These are phyloP conservation scores for Melanaphis sacchari DNA, from an alignment of 1,140 invertebrate species.

Conservation along the genomic window DNA sequence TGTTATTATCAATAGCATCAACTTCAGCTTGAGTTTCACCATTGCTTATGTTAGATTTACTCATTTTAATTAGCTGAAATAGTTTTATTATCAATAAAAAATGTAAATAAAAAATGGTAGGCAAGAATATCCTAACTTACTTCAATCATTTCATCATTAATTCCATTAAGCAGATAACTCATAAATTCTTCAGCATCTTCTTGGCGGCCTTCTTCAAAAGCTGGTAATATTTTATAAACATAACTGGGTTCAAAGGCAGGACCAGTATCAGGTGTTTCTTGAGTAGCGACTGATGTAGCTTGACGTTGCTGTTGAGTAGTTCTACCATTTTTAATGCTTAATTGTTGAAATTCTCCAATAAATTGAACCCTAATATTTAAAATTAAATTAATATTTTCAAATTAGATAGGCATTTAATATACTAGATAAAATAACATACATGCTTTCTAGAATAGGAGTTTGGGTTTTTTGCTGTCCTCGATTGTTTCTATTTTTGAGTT, in stretches of 20 bases:
- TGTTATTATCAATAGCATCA: slow-evolving; percentile 62
- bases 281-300: slow-evolving; percentile 37
- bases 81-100: not conserved
- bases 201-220: slow-evolving; percentile 81
- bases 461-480: slow-evolving; percentile 66
- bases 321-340: slow-evolving; percentile 48
- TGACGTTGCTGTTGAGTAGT: slow-evolving; percentile 59
- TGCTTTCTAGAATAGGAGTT: slow-evolving; percentile 88
- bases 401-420: slow-evolving; percentile 14
- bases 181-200: slow-evolving; percentile 97
- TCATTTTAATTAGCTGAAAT: slow-evolving; percentile 55
- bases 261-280: slow-evolving; percentile 64
- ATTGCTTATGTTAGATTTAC: slow-evolving; percentile 62
- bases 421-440: slow-evolving; percentile 73
- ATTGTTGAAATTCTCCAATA: slow-evolving; percentile 62
- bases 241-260: slow-evolving; percentile 82
- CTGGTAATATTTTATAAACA: slow-evolving; percentile 80
- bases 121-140: slow-evolving; percentile 64
- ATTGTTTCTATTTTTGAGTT: slow-evolving; percentile 60
- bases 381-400: not conserved
- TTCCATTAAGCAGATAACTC: slow-evolving; percentile 87
- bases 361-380: slow-evolving; percentile 68
- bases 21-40: slow-evolving; percentile 66
- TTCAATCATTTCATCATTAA: slow-evolving; percentile 96
- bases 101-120: too few species aligned